A percentile compares a stretch with the other conserved stretches of the same genome.
Conservation (phyloP, 1,140 invertebrate genomes). For the Calycopis cecrops region DNA sequence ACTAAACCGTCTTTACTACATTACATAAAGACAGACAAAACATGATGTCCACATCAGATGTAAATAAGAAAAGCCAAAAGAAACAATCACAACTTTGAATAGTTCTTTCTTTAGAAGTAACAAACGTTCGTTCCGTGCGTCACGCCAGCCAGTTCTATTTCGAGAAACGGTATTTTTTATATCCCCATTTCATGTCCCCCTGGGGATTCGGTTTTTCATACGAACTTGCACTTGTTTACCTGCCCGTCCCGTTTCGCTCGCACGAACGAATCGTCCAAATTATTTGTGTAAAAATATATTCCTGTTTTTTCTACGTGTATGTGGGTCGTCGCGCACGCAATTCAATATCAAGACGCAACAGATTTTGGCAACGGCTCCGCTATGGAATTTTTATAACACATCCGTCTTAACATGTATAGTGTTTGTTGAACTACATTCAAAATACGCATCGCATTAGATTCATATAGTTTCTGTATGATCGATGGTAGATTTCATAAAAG, state of each 20-base stretch:
- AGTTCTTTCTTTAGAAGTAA: no score
- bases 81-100: no score
- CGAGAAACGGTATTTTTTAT: no score
- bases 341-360: conserved; percentile 25
- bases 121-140: not conserved
- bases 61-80: no score
- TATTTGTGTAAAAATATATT: conserved; percentile 12
- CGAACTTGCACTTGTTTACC: not conserved
- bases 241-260: not conserved
- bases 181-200: no score
- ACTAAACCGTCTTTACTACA: no score
- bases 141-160: not conserved
- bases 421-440: conserved; percentile 2
- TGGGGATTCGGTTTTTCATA: no score
- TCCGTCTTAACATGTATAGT: not conserved
- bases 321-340: conserved; percentile 10
- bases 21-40: no score
- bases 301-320: conserved; percentile 15
- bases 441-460: not conserved
- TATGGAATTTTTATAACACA: conserved; percentile 16
- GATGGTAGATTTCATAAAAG: not conserved
- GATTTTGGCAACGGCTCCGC: conserved; percentile 32
- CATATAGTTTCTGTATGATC: not conserved
- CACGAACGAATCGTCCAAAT: not conserved
- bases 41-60: no score